phyloP scores from a whole-genome alignment of 2,888 invertebrate genomes.

The Magallana nippona region DNA sequence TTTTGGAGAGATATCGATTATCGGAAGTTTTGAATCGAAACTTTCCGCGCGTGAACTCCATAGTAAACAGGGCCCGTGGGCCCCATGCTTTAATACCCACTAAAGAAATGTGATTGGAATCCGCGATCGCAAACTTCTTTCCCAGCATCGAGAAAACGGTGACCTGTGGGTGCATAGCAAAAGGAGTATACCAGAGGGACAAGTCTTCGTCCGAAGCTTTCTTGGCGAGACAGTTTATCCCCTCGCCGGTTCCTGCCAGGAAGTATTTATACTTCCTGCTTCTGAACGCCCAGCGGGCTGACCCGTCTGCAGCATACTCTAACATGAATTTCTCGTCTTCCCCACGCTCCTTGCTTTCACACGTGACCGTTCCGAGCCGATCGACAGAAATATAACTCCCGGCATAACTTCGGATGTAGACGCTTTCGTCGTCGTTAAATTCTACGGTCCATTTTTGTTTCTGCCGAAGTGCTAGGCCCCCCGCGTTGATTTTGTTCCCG shows the following conservation, averaged over 20 bases:
- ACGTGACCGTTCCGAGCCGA: conserved; percentile 93
- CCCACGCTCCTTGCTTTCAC: conserved; percentile 89
- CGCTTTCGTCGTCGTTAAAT: conserved; percentile 81
- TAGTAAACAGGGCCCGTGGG: conserved; percentile 96
- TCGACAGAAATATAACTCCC: conserved; percentile 93
- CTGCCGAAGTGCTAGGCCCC: conserved; percentile 94
- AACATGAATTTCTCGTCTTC: conserved; percentile 90
- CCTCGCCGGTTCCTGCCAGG: conserved; percentile 94
- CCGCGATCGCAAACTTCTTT: conserved; percentile 94
- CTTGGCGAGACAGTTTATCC: conserved; percentile 91
- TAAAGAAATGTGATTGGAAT: conserved; percentile 83
- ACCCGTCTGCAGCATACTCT: conserved; percentile 82
- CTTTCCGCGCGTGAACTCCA: conserved; percentile 92
- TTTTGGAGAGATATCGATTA: conserved; percentile 85
- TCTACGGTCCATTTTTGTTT: conserved; percentile 95
- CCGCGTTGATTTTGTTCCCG: conserved; percentile 97
- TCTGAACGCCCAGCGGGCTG: conserved; percentile 88
- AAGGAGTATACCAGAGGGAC: conserved; percentile 89
- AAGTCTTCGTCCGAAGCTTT: conserved; percentile 91
- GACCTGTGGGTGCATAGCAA: conserved; percentile 95
- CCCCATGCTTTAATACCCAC: conserved; percentile 99
- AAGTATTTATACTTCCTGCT: conserved; percentile 90
- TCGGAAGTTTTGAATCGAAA: conserved; percentile 97
- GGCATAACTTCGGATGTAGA: conserved; percentile 93
- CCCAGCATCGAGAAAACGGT: conserved; percentile 94